These are phyloP conservation scores for Dasypogon diadema DNA, from an alignment of 2,888 invertebrate genomes.

Conservation along the genomic window DNA sequence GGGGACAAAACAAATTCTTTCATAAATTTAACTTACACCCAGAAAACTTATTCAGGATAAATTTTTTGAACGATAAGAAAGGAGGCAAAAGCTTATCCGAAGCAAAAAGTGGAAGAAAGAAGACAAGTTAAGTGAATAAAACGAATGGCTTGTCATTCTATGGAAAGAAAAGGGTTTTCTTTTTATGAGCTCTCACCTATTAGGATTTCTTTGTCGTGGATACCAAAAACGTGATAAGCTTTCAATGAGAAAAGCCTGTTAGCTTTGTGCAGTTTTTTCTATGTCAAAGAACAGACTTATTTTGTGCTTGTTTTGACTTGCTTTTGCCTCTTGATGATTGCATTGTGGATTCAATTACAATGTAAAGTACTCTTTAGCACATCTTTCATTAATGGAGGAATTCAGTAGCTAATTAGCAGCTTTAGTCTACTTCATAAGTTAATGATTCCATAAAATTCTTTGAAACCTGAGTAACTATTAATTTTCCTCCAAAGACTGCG, in stretches of 20 bases:
- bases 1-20: not conserved
- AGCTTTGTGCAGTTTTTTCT: not conserved
- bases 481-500: too few relatives aligned
- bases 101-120: slow-evolving; percentile 19
- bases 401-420: too few relatives aligned
- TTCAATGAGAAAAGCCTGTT: not conserved
- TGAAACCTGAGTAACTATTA: too few relatives aligned
- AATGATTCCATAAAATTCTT: too few relatives aligned
- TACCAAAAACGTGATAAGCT: slow-evolving; percentile 53
- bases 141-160: slow-evolving; percentile 32
- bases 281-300: not conserved
- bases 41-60: slow-evolving; percentile 2
- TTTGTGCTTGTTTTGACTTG: not conserved
- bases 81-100: slow-evolving; percentile 31
- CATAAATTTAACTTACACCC: not conserved
- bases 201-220: slow-evolving; percentile 49
- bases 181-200: slow-evolving; percentile 43
- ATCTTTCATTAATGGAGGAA: too few relatives aligned
- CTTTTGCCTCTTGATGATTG: too few relatives aligned
- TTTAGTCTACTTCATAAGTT: too few relatives aligned
- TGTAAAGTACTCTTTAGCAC: too few relatives aligned
- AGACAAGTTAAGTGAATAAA: slow-evolving; percentile 38
- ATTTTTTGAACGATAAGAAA: slow-evolving; percentile 31
- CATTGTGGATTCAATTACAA: too few relatives aligned
- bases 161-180: slow-evolving; percentile 21